These are phyloP conservation scores for Acanthochromis polyacanthus DNA, from an alignment of 2,113 vertebrate genomes.

Conservation along the genomic window DNA sequence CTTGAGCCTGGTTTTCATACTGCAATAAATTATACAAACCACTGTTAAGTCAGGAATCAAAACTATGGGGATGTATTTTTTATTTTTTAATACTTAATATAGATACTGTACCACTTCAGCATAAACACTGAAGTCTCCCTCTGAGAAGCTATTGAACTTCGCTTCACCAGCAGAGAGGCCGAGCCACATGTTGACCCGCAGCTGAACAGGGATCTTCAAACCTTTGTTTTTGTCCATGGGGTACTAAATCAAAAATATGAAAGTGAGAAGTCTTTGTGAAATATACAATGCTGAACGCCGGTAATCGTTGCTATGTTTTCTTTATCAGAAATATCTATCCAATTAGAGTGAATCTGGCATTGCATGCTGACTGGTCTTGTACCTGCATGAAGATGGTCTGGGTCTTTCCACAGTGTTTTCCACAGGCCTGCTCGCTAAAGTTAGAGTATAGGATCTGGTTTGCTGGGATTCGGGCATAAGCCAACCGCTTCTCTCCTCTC, in stretches of 20 bases:
- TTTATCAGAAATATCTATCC: neutral
- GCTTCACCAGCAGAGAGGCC: constrained; percentile 91
- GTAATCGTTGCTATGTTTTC: neutral
- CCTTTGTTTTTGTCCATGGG: constrained; percentile 92
- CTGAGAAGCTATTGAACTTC: constrained; percentile 92
- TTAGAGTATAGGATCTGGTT: constrained; percentile 91
- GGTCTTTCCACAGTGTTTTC: constrained; percentile 92
- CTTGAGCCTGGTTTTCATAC: constrained; percentile 97
- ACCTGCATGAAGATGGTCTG: constrained; percentile 96
- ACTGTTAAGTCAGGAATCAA: neutral
- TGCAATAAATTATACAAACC: constrained; percentile 54
- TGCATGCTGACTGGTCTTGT: constrained; percentile 13
- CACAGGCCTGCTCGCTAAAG: constrained; percentile 87
- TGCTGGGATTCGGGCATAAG: constrained; percentile 92
- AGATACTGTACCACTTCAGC: constrained; percentile 89
- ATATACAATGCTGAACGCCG: too few relatives aligned
- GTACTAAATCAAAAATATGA: constrained; percentile 84
- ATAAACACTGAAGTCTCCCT: constrained; percentile 94
- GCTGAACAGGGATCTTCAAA: constrained; percentile 89
- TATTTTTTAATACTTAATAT: neutral
- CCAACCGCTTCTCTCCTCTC: constrained; percentile 92
- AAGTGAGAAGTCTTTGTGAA: neutral
- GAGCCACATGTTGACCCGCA: constrained; percentile 96
- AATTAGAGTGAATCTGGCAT: neutral
- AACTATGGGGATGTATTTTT: neutral